Conservation (phyloP, 2,888 invertebrate genomes). For the Endotricha flammealis region DNA sequence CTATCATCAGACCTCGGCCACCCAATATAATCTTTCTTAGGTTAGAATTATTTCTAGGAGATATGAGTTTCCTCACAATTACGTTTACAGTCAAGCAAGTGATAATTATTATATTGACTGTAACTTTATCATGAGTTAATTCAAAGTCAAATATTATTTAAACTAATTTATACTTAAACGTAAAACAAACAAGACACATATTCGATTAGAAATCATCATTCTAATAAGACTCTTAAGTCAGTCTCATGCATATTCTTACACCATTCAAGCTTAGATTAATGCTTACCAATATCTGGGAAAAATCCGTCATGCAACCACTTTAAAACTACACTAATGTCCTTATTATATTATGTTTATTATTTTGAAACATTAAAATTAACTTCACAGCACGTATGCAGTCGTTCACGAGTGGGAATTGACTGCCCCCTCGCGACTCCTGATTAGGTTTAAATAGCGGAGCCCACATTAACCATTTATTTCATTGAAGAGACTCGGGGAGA, state of each 20-base stretch:
- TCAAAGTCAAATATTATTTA: too few species aligned
- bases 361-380: conserved; percentile 2
- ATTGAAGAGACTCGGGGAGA: conserved; percentile 64
- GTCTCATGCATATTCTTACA: too few species aligned
- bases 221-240: too few species aligned
- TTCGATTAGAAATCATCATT: neutral
- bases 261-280: neutral
- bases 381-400: conserved; percentile 39
- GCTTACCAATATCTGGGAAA: neutral
- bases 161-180: neutral
- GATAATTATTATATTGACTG: too few species aligned
- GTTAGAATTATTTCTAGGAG: too few species aligned
- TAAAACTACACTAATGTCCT: conserved; percentile 12
- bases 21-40: too few species aligned
- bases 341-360: conserved; percentile 9
- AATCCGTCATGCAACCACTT: conserved; percentile 10
- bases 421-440: conserved; percentile 80
- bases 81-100: too few species aligned
- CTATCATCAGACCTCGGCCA: too few species aligned
- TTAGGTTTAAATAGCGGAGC: conserved; percentile 82
- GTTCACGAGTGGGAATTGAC: conserved; percentile 70
- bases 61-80: too few species aligned
- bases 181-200: neutral
- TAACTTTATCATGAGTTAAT: neutral
- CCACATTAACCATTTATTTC: conserved; percentile 78